A percentile compares a stretch with the other conserved stretches of the same genome.
These are phyloP conservation scores for Labeo rohita DNA, from an alignment of 2,113 vertebrate species.

Conservation along the genomic window DNA sequence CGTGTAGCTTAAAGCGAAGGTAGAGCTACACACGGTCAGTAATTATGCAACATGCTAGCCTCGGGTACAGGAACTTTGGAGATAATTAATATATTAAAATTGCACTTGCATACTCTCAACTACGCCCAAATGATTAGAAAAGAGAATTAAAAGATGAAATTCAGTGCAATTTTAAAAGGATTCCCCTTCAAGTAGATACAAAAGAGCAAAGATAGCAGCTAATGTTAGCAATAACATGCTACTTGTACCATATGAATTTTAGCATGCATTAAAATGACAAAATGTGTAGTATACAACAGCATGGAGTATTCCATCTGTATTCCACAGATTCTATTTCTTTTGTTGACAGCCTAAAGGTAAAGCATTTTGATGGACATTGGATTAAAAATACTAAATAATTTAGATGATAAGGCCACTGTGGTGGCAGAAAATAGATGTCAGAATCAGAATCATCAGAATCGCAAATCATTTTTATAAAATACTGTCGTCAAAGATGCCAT, in stretches of 20 bases:
- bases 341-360: too few species aligned
- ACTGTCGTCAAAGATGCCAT: too few species aligned
- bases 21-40: constrained; percentile 30
- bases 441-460: too few species aligned
- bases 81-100: constrained; percentile 37
- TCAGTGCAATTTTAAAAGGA: background rate
- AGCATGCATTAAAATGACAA: too few species aligned
- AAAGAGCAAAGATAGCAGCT: background rate
- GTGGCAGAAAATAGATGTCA: too few species aligned
- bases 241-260: background rate
- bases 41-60: constrained; percentile 37
- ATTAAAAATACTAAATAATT: too few species aligned
- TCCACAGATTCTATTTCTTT: too few species aligned
- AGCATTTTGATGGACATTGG: too few species aligned
- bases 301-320: background rate
- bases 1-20: constrained; percentile 28
- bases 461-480: too few species aligned
- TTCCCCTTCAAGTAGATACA: background rate
- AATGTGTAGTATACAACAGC: background rate
- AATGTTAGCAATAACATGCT: background rate
- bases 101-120: background rate
- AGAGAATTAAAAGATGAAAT: background rate
- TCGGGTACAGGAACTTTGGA: constrained; percentile 26
- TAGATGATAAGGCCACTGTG: too few species aligned
- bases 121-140: constrained; percentile 4